phyloP scores from a whole-genome alignment of 2,888 invertebrate species.

The Elegia similella region DNA sequence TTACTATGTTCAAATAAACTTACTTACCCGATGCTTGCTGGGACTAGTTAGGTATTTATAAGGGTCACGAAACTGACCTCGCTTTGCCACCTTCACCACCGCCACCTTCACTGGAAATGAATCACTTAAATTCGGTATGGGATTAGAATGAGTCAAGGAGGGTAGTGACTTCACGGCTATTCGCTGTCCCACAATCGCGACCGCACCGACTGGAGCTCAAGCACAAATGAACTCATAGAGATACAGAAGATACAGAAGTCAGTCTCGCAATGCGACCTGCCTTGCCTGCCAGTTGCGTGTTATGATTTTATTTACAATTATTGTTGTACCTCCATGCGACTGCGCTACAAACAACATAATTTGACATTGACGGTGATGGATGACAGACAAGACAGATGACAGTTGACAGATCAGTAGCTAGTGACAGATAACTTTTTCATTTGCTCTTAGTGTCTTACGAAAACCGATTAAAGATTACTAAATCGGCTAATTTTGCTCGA shows the following conservation, averaged over 20 bases:
- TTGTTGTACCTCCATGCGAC: no score
- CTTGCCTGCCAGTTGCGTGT: not conserved
- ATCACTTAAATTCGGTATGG: no score
- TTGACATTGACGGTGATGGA: no score
- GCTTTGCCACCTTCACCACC: not conserved
- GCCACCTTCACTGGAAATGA: not conserved
- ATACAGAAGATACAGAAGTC: not conserved
- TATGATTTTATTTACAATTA: not conserved
- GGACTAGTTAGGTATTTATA: not conserved
- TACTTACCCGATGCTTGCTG: not conserved
- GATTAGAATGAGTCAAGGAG: not conserved
- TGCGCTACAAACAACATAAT: no score
- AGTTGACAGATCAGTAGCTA: no score
- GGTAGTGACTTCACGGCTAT: not conserved
- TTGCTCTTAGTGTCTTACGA: no score
- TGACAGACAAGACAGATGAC: no score
- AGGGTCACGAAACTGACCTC: not conserved
- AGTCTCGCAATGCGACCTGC: not conserved
- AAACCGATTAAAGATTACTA: no score
- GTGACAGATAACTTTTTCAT: no score
- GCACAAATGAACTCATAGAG: not conserved
- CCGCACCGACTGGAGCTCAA: not conserved
- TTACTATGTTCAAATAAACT: not conserved
- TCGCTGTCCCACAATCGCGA: not conserved
- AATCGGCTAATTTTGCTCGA: no score